Evolutionary conservation across 2,797 vertebrate genomes (phyloP).

Genomic region (Enteromius anoplus): DNA sequence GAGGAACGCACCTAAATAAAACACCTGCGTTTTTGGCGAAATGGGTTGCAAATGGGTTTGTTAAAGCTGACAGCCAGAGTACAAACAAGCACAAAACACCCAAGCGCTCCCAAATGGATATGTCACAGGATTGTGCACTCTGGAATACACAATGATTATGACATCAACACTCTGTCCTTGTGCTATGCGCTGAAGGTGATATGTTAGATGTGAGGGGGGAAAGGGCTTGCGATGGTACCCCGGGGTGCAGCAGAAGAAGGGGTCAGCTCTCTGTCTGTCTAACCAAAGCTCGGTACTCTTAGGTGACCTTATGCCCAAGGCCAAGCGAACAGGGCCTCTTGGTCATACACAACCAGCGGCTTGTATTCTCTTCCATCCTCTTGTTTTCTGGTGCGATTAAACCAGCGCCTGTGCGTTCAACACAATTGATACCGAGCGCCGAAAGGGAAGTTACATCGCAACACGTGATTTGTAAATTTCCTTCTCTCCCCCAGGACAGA

Average conservation of each 20-base stretch:
- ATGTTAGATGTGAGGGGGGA: slow-evolving; percentile 6
- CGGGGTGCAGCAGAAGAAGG: neutral
- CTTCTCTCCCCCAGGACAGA: slow-evolving; percentile 77
- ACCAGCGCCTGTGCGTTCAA: slow-evolving; percentile 77
- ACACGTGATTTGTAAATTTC: slow-evolving; percentile 85
- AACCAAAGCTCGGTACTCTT: slow-evolving; percentile 17
- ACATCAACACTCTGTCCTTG: slow-evolving; percentile 49
- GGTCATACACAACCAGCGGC: slow-evolving; percentile 70
- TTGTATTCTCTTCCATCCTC: slow-evolving; percentile 72
- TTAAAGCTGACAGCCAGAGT: slow-evolving; percentile 11
- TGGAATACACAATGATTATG: slow-evolving; percentile 53
- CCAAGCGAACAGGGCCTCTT: slow-evolving; percentile 66
- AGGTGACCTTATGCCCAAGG: slow-evolving; percentile 49
- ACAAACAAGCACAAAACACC: slow-evolving; percentile 62
- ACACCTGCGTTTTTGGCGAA: slow-evolving; percentile 70
- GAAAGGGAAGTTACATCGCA: slow-evolving; percentile 80
- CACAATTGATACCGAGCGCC: slow-evolving; percentile 79
- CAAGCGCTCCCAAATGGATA: slow-evolving; percentile 32
- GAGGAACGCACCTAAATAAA: slow-evolving; percentile 65
- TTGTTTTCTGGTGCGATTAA: slow-evolving; percentile 82
- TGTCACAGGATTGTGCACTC: slow-evolving; percentile 35
- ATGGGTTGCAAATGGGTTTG: slow-evolving; percentile 49
- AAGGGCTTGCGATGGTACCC: slow-evolving; percentile 1
- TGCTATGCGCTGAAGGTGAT: slow-evolving; percentile 45
- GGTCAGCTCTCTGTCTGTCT: slow-evolving; percentile 37